phyloP scores from a whole-genome alignment of 2,797 vertebrate species.

The Sebastes diaconus region DNA sequence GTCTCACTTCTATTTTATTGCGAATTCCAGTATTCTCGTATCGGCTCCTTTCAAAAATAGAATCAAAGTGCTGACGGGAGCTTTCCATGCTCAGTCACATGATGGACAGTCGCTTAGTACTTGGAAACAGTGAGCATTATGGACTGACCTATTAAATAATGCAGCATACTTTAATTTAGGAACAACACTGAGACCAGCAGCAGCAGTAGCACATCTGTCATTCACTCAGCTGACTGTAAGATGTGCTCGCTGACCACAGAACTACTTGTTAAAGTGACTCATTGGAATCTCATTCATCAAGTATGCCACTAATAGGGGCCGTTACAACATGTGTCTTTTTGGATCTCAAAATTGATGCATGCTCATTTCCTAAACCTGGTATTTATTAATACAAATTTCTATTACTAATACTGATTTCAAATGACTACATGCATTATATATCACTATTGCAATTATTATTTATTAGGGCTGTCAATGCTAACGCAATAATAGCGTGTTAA shows the following conservation, averaged over 20 bases:
- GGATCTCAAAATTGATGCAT: neutral
- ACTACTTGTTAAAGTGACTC: neutral
- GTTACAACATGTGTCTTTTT: neutral
- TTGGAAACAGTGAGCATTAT: constrained; percentile 15
- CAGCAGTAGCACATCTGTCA: neutral
- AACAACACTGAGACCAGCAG: neutral
- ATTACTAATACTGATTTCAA: too few species aligned
- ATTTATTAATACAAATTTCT: neutral
- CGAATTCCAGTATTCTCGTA: constrained; percentile 8
- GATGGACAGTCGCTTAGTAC: constrained; percentile 26
- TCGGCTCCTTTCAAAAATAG: constrained; percentile 47
- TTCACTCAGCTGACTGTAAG: neutral
- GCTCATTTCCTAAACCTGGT: neutral
- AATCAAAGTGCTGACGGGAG: constrained; percentile 55
- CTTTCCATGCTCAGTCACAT: constrained; percentile 48
- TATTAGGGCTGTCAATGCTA: too few species aligned
- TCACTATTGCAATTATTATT: too few species aligned
- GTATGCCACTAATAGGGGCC: neutral
- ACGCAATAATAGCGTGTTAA: too few species aligned
- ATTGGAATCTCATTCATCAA: neutral
- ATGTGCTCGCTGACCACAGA: neutral
- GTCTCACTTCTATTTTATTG: constrained; percentile 51
- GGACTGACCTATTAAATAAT: neutral
- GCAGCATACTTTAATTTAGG: neutral
- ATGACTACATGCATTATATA: too few species aligned